Base-by-base conservation (phyloP, 92 coral and sea anemone species). In the Porites divaricata region DNA sequence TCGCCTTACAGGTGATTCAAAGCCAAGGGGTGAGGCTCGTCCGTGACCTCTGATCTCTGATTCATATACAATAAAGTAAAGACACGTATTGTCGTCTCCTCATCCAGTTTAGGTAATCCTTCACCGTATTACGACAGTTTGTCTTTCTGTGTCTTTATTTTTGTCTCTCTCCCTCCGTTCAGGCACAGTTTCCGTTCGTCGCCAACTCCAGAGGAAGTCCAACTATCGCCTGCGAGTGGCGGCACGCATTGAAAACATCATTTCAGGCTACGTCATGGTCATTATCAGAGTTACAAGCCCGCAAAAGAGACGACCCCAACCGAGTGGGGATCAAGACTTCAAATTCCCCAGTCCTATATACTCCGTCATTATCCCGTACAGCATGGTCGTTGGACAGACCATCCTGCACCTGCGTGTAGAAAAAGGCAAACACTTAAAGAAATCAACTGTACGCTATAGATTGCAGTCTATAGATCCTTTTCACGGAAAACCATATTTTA, bases 311-410 rank as follows among this genome's bases (percentile, higher is more conserved):
- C 45, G 45, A 35, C 41, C 72, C 9, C 70, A 19, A 9, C 65
- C 28, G n/a, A 6, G 59, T 16, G 17, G 65, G 1, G 20, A 63
- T 21, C 64, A 12, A 4, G 77, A 80, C 0, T 79, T 92, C 22
- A 86, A 74, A 35, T 94, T 94, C 71, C 81, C 92, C 3, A 90
- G 91, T 28, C 81, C 89, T 35, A 90, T 84, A 41, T 94, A 90
- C 68, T 92, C 98, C 0, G 95, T 92, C 41, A 92, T 94, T 63
- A 85, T 94, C 20, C 95, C 92, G 10, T 88, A 79, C 75, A 78
- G 83, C 66, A 77, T 92, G 58, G 45, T 85, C 45, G 81, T 70
- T 14, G 93, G 95, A 67, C 86, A 86, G 70, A 90, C 80, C 7
- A 84, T 94, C 12, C 85, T 92, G 4, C 94, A 92, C 23, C 93